These are phyloP conservation scores for Hyphantria cunea DNA, from an alignment of 1,140 invertebrate genomes.

Conservation along the genomic window DNA sequence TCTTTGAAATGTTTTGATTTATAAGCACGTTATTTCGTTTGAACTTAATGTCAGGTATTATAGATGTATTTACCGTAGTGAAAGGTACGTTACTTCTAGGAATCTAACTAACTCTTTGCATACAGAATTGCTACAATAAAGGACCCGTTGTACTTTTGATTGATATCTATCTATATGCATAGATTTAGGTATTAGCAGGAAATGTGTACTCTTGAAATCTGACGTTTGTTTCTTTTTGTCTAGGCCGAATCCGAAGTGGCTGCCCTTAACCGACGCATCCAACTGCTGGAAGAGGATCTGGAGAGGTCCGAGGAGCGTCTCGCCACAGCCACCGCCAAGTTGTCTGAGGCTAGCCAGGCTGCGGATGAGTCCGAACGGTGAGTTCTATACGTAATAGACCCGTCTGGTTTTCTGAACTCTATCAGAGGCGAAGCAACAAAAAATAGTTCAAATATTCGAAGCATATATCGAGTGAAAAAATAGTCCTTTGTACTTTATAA, in stretches of 20 bases:
- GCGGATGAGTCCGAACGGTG: constrained; percentile 99
- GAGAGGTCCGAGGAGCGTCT: constrained; percentile 99
- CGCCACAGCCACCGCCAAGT: constrained; percentile 97
- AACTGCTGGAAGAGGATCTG: constrained; percentile 98
- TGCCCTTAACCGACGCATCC: constrained; percentile 98
- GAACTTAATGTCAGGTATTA: neutral
- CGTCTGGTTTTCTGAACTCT: neutral
- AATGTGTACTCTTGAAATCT: neutral
- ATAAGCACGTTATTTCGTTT: neutral
- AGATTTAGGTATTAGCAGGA: too few species aligned
- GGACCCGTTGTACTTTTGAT: neutral
- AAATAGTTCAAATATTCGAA: too few species aligned
- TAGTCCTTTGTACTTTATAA: too few species aligned
- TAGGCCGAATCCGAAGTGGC: constrained; percentile 99
- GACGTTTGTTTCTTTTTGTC: neutral
- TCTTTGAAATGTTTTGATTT: neutral
- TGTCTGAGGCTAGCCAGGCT: constrained; percentile 99
- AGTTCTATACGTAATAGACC: constrained; percentile 57
- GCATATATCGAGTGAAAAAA: too few species aligned
- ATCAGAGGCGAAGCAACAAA: too few species aligned
- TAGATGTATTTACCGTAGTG: neutral
- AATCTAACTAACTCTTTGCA: neutral
- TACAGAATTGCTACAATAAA: too few species aligned
- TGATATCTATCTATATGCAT: too few species aligned
- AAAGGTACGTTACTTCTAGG: neutral